Evolutionary conservation across 2,113 vertebrate species (phyloP), one percentile per base, ranked within the genome.

Genomic region (Phaetusa simplex): DNA sequence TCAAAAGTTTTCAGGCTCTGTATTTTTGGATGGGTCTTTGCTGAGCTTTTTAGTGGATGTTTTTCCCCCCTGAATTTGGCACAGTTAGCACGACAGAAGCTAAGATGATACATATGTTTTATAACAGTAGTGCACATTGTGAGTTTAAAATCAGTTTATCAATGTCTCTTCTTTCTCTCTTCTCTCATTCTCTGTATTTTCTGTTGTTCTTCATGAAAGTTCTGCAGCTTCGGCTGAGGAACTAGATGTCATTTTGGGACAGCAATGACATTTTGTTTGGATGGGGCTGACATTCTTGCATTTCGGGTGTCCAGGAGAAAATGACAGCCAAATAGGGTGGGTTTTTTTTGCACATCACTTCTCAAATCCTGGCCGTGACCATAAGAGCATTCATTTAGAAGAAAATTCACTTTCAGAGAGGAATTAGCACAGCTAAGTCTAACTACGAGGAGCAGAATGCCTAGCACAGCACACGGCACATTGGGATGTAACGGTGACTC

Each of bases 21-120:
- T 92, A 86, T 93, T 93, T 95, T 94, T 95, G 93, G 93, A 96
- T 76, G 36, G 56, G 77, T 15, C 81, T 95, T 92, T 88, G 88
- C 86, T 86, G 82, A 91, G 82, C 34, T 87, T 86, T 90, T 86
- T 70, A 90, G 84, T 58, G 34, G 43, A 42, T 86, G 49, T 71
- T 70, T 42, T 3, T 0, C 4, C 3, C 19, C 24, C 22, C 4
- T n/a, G 66, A 89, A 82, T 96, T 95, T 97, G 93, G 95, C 96
- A 97, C 80, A 86, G 86, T 82, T 93, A 91, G 59, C 43, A 61
- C 4, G 73, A 84, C 91, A 97, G 96, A 96, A 97, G 91, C 81
- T 84, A 65, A 84, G 95, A 87, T 96, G 93, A 95, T 93, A 91
- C 86, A 93, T 96, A 86, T 95, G 86, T 97, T 97, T 97, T 95